Evolutionary conservation across 2,797 vertebrate species (phyloP).

Genomic region (Dendrocincla fuliginosa): DNA sequence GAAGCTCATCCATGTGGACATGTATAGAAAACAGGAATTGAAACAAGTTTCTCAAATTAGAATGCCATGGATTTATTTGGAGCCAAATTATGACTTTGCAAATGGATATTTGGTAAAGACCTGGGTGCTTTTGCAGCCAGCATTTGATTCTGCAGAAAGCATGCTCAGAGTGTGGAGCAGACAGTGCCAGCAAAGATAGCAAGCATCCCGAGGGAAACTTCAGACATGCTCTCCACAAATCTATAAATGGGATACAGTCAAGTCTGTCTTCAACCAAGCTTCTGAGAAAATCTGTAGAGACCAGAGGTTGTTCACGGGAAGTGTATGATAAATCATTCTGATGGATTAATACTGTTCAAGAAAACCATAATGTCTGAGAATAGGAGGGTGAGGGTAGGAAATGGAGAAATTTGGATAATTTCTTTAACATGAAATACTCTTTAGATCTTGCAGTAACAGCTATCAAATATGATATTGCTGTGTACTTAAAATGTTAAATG

Average conservation of each 20-base stretch:
- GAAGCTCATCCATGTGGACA: rapidly evolving
- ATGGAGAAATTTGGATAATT: not conserved
- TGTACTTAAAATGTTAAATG: not conserved
- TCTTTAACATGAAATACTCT: not conserved
- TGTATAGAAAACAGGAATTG: not conserved
- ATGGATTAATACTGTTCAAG: not conserved
- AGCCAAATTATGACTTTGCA: not conserved
- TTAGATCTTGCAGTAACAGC: not conserved
- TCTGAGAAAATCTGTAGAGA: not conserved
- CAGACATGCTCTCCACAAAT: not conserved
- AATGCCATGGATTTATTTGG: not conserved
- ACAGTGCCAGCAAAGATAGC: not conserved
- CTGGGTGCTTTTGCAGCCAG: not conserved
- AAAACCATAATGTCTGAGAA: not conserved
- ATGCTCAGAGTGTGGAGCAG: not conserved
- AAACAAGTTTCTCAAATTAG: not conserved
- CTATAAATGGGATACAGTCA: not conserved
- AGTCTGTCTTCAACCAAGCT: not conserved
- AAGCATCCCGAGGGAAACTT: not conserved
- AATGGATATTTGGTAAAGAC: not conserved
- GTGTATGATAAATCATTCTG: not conserved
- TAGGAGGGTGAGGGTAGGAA: not conserved
- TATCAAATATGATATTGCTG: not conserved
- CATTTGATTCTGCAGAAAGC: not conserved
- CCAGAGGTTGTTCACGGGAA: not conserved